These are phyloP conservation scores for Oreohelix idahoensis DNA, from an alignment of 1,140 invertebrate species.

Conservation along the genomic window DNA sequence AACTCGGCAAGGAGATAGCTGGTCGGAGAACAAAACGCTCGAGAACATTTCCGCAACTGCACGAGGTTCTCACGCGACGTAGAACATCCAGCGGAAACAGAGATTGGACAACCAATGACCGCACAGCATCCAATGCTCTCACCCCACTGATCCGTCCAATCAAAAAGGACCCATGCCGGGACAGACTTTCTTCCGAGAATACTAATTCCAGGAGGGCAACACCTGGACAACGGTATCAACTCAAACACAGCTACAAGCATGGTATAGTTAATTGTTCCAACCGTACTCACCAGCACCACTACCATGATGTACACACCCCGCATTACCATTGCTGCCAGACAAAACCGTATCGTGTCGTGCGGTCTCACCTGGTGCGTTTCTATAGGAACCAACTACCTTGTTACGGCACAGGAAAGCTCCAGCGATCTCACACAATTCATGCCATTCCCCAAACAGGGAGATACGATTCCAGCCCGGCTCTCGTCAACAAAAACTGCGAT, in stretches of 20 bases:
- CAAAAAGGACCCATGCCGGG: not conserved
- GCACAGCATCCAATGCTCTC: not conserved
- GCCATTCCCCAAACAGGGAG: not conserved
- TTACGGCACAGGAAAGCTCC: not conserved
- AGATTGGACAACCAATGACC: too few species aligned
- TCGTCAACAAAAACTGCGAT: too few species aligned
- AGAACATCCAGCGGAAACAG: not conserved
- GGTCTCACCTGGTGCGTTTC: not conserved
- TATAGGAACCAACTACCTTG: not conserved
- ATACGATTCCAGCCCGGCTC: too few species aligned
- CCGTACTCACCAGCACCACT: not conserved
- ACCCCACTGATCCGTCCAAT: slow-evolving; percentile 6
- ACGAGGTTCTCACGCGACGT: not conserved
- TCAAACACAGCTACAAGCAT: not conserved
- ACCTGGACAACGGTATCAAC: not conserved
- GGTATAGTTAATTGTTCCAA: slow-evolving; percentile 2
- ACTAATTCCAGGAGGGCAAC: not conserved
- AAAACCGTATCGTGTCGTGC: too few species aligned
- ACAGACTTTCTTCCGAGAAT: not conserved
- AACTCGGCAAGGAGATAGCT: not conserved
- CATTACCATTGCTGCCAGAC: not conserved
- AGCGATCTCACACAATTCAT: slow-evolving; percentile 15
- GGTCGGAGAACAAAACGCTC: slow-evolving; percentile 2
- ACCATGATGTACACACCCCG: too few species aligned
- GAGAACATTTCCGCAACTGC: slow-evolving; percentile 27